These are phyloP conservation scores for Mycalesis mineus DNA, from an alignment of 2,888 invertebrate species.

Conservation along the genomic window DNA sequence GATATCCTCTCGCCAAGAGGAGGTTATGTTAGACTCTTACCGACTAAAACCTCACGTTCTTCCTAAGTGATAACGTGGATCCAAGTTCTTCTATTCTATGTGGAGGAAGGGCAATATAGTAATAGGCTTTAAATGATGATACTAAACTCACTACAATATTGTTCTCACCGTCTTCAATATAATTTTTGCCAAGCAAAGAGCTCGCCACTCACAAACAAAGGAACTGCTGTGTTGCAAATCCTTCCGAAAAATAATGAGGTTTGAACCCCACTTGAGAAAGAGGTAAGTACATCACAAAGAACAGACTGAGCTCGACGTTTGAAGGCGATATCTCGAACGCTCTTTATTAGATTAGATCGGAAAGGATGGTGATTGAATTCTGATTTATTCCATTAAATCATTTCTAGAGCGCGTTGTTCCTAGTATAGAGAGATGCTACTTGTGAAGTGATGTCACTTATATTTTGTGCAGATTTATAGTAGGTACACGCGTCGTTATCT, in stretches of 20 bases:
- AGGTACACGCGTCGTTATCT: too few relatives aligned
- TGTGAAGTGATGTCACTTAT: too few relatives aligned
- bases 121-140: too few relatives aligned
- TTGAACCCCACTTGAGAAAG: constrained; percentile 57
- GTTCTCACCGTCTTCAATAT: background rate
- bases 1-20: too few relatives aligned
- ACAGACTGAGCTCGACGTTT: constrained; percentile 21
- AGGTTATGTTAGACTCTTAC: too few relatives aligned
- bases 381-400: constrained; percentile 2
- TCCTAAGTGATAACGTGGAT: too few relatives aligned
- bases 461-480: too few relatives aligned
- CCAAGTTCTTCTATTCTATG: too few relatives aligned
- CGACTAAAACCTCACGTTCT: too few relatives aligned
- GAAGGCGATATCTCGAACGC: constrained; percentile 18
- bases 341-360: constrained; percentile 3
- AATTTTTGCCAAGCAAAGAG: constrained; percentile 25
- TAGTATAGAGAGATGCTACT: too few relatives aligned
- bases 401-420: background rate
- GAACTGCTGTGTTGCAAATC: constrained; percentile 59
- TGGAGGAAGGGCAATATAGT: too few relatives aligned
- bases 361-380: background rate
- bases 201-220: constrained; percentile 36
- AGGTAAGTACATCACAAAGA: constrained; percentile 31
- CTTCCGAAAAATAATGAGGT: constrained; percentile 59
- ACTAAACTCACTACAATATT: background rate